These are phyloP conservation scores for Silurus meridionalis DNA, from an alignment of 2,113 vertebrate genomes.

Conservation along the genomic window DNA sequence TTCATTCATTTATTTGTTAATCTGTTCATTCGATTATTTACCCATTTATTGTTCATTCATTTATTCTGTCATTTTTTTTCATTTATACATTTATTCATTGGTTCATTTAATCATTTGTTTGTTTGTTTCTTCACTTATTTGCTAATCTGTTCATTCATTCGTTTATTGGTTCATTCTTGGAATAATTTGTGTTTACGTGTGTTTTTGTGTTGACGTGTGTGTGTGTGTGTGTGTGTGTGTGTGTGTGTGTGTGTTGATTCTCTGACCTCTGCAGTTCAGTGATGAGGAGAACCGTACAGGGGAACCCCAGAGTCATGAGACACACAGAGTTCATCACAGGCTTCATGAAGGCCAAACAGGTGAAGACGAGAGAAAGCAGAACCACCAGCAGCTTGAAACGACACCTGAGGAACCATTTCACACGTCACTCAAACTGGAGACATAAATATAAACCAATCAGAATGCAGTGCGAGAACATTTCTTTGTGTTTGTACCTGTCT, in stretches of 20 bases:
- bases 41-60: no score
- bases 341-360: conserved; percentile 91
- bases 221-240: neutral
- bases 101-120: neutral
- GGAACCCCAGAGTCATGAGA: conserved; percentile 90
- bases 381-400: conserved; percentile 91
- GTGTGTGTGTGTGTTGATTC: neutral
- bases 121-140: neutral
- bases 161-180: neutral
- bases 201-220: neutral
- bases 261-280: conserved; percentile 89
- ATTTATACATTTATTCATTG: neutral
- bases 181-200: neutral
- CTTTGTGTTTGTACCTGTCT: conserved; percentile 76
- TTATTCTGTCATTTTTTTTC: no score
- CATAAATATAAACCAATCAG: neutral
- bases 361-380: conserved; percentile 87
- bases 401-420: conserved; percentile 67
- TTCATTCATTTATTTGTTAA: no score
- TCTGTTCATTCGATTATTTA: neutral
- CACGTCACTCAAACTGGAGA: neutral
- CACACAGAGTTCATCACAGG: conserved; percentile 93
- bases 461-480: neutral
- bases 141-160: neutral
- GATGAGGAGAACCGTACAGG: conserved; percentile 86